Conservation (phyloP, 2,113 vertebrate species). For the Hirundichthys speculiger region DNA sequence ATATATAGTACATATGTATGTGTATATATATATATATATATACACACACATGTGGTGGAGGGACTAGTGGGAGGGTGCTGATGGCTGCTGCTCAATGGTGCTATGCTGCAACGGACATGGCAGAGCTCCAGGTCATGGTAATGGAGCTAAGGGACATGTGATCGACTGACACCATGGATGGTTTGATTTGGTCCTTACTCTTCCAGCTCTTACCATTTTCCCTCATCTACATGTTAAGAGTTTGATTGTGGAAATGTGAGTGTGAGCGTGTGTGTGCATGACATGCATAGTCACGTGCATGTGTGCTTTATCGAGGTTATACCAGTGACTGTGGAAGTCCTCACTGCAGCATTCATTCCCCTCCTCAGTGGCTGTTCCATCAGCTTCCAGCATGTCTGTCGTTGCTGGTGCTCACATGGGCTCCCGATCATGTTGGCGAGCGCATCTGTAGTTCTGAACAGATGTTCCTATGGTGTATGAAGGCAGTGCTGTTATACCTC, state of each 20-base stretch:
- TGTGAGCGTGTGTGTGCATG: constrained; percentile 17
- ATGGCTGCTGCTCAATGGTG: constrained; percentile 21
- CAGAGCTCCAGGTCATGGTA: constrained; percentile 53
- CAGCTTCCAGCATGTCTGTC: constrained; percentile 56
- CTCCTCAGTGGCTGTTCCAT: constrained; percentile 46
- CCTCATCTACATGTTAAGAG: constrained; percentile 38
- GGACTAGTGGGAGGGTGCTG: constrained; percentile 18
- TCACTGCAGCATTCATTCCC: constrained; percentile 33
- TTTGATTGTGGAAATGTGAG: constrained; percentile 13
- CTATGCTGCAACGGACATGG: constrained; percentile 52
- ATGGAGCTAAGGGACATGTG: constrained; percentile 50
- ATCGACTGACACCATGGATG: constrained; percentile 80
- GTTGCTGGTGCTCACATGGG: constrained; percentile 38
- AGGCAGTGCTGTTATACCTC: constrained; percentile 45
- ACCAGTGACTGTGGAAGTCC: constrained; percentile 46
- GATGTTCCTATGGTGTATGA: constrained; percentile 50
- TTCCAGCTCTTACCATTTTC: constrained; percentile 55
- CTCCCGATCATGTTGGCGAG: constrained; percentile 39
- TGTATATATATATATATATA: background rate
- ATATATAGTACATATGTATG: background rate
- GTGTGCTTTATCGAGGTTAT: constrained; percentile 28
- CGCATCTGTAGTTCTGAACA: constrained; percentile 53
- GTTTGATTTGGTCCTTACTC: constrained; percentile 78
- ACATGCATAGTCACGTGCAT: constrained; percentile 16
- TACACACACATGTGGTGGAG: background rate